These are phyloP conservation scores for Perithous albicinctus DNA, from an alignment of 2,888 invertebrate species.

Conservation along the genomic window DNA sequence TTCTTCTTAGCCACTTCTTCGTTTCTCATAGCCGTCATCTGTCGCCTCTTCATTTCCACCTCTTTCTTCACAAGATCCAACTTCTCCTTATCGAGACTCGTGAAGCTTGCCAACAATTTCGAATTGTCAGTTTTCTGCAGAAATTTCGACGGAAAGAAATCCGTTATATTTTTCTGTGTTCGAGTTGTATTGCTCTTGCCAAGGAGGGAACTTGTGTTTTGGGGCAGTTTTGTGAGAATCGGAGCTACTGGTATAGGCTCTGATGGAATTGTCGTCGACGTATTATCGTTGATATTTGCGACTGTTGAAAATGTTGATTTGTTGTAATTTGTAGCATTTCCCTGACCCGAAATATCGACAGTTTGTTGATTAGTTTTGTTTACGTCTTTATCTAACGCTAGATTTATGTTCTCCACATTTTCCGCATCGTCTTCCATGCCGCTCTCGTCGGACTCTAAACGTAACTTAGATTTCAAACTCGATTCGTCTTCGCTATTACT, in stretches of 20 bases:
- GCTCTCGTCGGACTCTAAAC: neutral
- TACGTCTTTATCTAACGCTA: neutral
- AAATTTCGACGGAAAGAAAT: slow-evolving; percentile 49
- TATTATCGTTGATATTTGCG: neutral
- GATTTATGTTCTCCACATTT: neutral
- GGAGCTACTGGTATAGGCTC: neutral
- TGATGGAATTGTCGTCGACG: neutral
- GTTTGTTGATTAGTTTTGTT: neutral
- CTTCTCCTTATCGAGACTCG: slow-evolving; percentile 22
- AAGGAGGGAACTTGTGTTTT: neutral
- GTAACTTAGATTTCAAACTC: neutral
- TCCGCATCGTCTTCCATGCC: slow-evolving; percentile 19
- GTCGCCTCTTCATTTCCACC: slow-evolving; percentile 40
- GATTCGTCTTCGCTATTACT: slow-evolving; percentile 20
- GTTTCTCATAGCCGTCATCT: slow-evolving; percentile 23
- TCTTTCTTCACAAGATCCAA: slow-evolving; percentile 19
- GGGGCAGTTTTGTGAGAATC: neutral
- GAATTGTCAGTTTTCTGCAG: slow-evolving; percentile 31
- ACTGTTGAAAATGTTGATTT: slow-evolving; percentile 1
- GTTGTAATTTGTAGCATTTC: neutral
- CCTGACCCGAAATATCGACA: neutral
- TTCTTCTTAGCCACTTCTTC: slow-evolving; percentile 20
- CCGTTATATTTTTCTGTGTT: slow-evolving; percentile 47
- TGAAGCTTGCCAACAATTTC: neutral
- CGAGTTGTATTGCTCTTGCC: neutral